These are phyloP conservation scores for Proctacanthus coquilletti DNA, from an alignment of 1,140 invertebrate genomes.

Conservation along the genomic window DNA sequence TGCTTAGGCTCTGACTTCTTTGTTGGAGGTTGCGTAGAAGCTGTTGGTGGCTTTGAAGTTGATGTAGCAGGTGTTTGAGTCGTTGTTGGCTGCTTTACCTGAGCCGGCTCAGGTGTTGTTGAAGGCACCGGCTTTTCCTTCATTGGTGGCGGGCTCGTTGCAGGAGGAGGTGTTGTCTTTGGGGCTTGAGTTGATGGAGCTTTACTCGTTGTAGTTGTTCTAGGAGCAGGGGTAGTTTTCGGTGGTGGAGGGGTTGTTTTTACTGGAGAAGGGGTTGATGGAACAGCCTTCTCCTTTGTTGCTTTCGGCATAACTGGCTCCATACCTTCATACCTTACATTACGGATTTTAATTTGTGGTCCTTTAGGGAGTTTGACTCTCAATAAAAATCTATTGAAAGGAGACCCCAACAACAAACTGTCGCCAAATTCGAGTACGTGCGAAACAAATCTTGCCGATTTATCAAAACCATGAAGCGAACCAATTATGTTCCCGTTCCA, in stretches of 20 bases:
- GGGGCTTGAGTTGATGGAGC: constrained; percentile 11
- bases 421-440: constrained; percentile 43
- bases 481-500: constrained; percentile 47
- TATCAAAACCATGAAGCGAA: constrained; percentile 37
- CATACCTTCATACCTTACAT: constrained; percentile 23
- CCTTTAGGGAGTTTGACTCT: constrained; percentile 38
- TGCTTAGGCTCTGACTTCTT: constrained; percentile 1
- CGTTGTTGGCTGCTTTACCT: constrained; percentile 12
- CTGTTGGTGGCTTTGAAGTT: constrained; percentile 9
- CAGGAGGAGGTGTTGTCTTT: constrained; percentile 10
- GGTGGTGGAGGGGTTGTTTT: constrained; percentile 12
- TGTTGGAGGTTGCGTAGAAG: constrained; percentile 7
- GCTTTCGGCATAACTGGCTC: constrained; percentile 12
- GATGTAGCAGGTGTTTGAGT: constrained; percentile 13
- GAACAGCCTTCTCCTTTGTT: constrained; percentile 11
- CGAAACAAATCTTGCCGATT: constrained; percentile 29
- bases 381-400: constrained; percentile 47
- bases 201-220: constrained; percentile 13
- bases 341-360: constrained; percentile 25
- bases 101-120: constrained; percentile 9
- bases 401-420: constrained; percentile 42
- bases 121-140: constrained; percentile 10
- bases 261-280: constrained; percentile 10
- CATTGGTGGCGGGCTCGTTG: constrained; percentile 7
- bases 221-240: constrained; percentile 11